phyloP scores from a whole-genome alignment of 2,888 invertebrate genomes.

The Chymomyza fuscimana region DNA sequence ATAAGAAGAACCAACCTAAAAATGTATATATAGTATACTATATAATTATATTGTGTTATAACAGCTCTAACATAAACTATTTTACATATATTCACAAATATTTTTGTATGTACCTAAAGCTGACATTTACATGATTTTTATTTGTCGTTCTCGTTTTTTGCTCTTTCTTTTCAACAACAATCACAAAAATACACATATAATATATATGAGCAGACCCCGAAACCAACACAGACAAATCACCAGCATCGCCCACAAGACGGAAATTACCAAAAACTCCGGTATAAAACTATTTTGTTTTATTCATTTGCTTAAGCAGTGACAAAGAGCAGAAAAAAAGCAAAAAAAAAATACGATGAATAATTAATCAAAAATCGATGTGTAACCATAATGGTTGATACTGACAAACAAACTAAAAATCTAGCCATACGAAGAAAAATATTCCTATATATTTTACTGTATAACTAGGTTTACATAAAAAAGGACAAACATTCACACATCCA shows the following conservation, averaged over 20 bases:
- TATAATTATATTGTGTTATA: background rate
- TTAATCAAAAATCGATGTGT: constrained; percentile 39
- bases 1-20: background rate
- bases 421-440: constrained; percentile 8
- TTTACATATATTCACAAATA: constrained; percentile 8
- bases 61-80: background rate
- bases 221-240: constrained; percentile 87
- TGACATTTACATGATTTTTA: constrained; percentile 59
- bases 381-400: constrained; percentile 5
- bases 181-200: constrained; percentile 14
- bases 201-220: constrained; percentile 86
- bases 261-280: constrained; percentile 98
- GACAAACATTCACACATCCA: background rate
- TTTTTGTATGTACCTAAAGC: constrained; percentile 18
- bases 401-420: background rate
- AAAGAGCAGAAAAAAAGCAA: constrained; percentile 20
- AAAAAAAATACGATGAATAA: constrained; percentile 18
- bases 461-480: constrained; percentile 2
- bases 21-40: background rate
- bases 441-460: background rate
- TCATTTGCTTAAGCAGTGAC: constrained; percentile 30
- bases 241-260: constrained; percentile 93
- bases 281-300: constrained; percentile 83
- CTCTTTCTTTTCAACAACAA: constrained; percentile 51
- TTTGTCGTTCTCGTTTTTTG: constrained; percentile 69